Evolutionary conservation across 2,888 invertebrate genomes (phyloP), one percentile per base, ranked within the genome.

Genomic region (Andrena minutula): DNA sequence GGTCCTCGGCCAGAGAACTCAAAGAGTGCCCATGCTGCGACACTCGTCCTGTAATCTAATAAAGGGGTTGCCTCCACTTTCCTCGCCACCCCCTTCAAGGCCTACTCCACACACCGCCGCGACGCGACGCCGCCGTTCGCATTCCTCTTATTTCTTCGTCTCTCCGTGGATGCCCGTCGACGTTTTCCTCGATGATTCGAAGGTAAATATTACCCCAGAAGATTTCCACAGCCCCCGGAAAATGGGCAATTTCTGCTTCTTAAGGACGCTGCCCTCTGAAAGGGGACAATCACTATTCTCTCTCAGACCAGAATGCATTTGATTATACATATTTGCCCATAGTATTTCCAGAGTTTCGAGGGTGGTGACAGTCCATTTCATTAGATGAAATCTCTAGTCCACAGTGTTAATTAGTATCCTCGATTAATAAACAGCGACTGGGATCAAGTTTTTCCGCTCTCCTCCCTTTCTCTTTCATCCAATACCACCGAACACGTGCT

Each of bases 31-130:
- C 88, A 85, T 84, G 85, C 90, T 89, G 90, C 90, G 89, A 90
- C 90, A 90, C 90, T 90, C 90, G 89, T 90, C 88, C 89, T 88
- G 90, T 93, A 93, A 94, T 93, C 93, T 93, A 93, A 94, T 94
- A 93, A 92, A 93, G 92, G 92, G 92, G 91, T 92, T 91, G 90
- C 87, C 89, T 84, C 84, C 87, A 84, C 89, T 85, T 83, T 86
- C 86, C 86, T 82, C 83, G 58, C 23, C 79, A 79, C 78, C 51
- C 71, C 72, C 79, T 26, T 16, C 56, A 56, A 82, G 63, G 60
- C 75, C 80, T 58, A 41, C 66, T 80, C 82, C 69, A 26, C 60
- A 20, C 63, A 12, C 7, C 64, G 41, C 16, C 64, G 66, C 30
- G 26, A 30, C 65, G 49, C 75, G 72, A 60, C 61, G 35, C 58